Evolutionary conservation across 2,113 vertebrate species (phyloP), one percentile per base, ranked within the genome.

Genomic region (Malurus cyaneus): DNA sequence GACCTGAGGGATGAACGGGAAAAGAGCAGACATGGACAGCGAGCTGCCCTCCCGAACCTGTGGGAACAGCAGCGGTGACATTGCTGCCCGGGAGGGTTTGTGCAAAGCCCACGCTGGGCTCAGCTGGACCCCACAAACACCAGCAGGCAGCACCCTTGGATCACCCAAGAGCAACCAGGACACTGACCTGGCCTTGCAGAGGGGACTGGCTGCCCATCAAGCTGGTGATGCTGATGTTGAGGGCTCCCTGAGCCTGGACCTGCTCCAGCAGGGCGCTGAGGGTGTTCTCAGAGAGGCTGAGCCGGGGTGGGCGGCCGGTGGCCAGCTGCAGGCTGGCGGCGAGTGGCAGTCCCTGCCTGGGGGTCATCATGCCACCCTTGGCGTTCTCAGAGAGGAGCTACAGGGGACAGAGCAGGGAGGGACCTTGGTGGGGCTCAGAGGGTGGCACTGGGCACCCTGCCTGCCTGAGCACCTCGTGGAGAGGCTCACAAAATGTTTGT

Each of bases 211-310:
- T 7, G 1, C 25, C 53, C 64, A 5, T 65, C 93, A 60, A 12
- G 73, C 14, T 32, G 72, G 92, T 93, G 94, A 98, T 92, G 83
- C 11, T 96, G 59, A 70, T 39, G 66, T 92, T 50, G 23, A 98
- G 89, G 57, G 34, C 87, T 28, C 78, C 89, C 0, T 92, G 42
- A 5, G 11, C 44, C 95, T 28, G 88, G 54, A 66, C 34, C 4
- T 79, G 67, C n/a, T 66, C 83, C 70, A 98, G 95, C 69, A 97
- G 36, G 0, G 80, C 11, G 1, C 32, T 18, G 39, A 98, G 96
- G 80, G 89, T 65, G 8, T 53, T 72, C 14, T 32, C 86, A 9
- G 98, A 76, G 34, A 98, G 88, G 6, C 81, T 80, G 87, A 98
- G 93, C 66, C 19, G 97, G 0, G 97, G 96, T 0, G 15, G 72